Evolutionary conservation across 53 echinoderm and acorn worm genomes (phyloP).

Genomic region (Luidia sarsii): DNA sequence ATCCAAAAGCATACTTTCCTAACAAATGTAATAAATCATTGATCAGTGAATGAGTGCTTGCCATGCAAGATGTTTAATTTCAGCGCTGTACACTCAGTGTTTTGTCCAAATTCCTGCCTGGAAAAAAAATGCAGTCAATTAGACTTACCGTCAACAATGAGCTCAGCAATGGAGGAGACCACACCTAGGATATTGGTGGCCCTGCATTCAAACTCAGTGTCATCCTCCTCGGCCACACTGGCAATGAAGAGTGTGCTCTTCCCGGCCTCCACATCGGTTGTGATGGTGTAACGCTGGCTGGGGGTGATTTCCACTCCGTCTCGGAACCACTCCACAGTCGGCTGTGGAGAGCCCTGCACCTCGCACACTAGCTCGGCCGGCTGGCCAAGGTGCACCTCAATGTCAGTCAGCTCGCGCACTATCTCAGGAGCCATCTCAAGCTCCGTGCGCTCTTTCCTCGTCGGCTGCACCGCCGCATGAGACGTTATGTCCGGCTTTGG

Average conservation of each 20-base stretch:
- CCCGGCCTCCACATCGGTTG: slow-evolving; percentile 61
- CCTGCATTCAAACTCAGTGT: slow-evolving; percentile 71
- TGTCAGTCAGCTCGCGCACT: slow-evolving; percentile 57
- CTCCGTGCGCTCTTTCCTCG: slow-evolving; percentile 44
- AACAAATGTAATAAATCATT: too few species aligned
- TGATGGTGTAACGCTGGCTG: slow-evolving; percentile 66
- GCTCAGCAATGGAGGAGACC: slow-evolving; percentile 67
- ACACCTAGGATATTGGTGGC: slow-evolving; percentile 69
- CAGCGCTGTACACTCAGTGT: too few species aligned
- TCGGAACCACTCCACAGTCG: slow-evolving; percentile 77
- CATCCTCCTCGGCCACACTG: slow-evolving; percentile 70
- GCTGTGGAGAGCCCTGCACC: slow-evolving; percentile 70
- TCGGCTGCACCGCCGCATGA: slow-evolving; percentile 42
- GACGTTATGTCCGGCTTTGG: slow-evolving; percentile 41
- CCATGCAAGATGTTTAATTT: too few species aligned
- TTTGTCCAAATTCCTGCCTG: background rate
- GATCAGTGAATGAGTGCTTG: too few species aligned
- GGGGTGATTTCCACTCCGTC: slow-evolving; percentile 77
- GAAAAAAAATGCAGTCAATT: background rate
- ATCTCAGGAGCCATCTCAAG: slow-evolving; percentile 61
- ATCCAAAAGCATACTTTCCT: too few species aligned
- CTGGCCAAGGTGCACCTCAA: slow-evolving; percentile 59
- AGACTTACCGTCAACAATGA: slow-evolving; percentile 72
- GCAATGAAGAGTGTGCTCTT: slow-evolving; percentile 65
- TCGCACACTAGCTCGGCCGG: slow-evolving; percentile 67